Conservation (phyloP, 2,113 vertebrate genomes). For the Ceyx cyanopectus region DNA sequence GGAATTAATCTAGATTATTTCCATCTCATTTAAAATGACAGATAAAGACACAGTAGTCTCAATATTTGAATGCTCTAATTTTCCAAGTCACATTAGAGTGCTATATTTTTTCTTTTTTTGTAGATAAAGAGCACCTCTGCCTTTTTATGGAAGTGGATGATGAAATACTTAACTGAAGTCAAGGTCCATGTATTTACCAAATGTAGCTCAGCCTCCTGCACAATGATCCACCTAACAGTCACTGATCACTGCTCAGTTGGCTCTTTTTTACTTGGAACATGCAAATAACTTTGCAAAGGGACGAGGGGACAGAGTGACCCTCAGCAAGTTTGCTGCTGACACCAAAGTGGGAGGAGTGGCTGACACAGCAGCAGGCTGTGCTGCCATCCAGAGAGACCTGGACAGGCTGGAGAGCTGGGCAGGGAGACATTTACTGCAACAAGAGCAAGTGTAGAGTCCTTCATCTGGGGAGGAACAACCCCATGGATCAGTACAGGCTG, state of each 20-base stretch:
- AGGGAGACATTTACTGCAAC: too few species aligned
- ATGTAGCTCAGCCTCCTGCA: not conserved
- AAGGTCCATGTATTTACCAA: not conserved
- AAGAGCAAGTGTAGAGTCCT: too few species aligned
- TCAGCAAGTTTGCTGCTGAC: too few species aligned
- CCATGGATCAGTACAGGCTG: too few species aligned
- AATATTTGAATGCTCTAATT: not conserved
- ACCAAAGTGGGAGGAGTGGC: too few species aligned
- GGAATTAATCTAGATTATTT: not conserved
- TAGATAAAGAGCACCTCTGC: not conserved
- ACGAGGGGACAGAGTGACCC: too few species aligned
- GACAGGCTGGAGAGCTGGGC: too few species aligned
- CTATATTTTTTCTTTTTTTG: not conserved
- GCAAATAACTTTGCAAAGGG: not conserved
- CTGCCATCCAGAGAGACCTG: too few species aligned
- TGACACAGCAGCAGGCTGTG: too few species aligned
- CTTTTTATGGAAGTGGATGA: not conserved
- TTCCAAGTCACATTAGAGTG: not conserved
- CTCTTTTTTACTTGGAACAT: not conserved
- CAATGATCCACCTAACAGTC: not conserved
- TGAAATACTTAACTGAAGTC: not conserved
- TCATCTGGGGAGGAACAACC: too few species aligned
- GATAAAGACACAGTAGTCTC: not conserved
- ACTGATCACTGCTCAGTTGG: not conserved
- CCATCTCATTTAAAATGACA: not conserved